A percentile compares a stretch with the other conserved stretches of the same genome.
Evolutionary conservation across 2,888 invertebrate genomes (phyloP).

Genomic region (Parelbella ahira): DNA sequence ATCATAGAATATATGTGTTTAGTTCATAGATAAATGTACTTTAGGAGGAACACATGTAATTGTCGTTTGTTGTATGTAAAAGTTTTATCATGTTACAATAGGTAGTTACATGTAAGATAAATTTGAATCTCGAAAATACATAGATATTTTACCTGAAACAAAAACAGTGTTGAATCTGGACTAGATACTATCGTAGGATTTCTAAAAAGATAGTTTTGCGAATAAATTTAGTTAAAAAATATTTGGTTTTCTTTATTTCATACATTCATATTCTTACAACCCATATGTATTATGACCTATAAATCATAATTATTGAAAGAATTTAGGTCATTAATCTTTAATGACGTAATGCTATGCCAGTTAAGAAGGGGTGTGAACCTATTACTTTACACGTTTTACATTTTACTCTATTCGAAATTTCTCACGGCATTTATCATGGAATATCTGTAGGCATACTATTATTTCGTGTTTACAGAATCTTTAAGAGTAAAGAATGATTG

Average conservation of each 20-base stretch:
- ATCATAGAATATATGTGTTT: too few species aligned
- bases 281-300: too few species aligned
- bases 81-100: slow-evolving; percentile 9
- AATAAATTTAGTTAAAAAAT: slow-evolving; percentile 66
- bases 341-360: too few species aligned
- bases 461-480: too few species aligned
- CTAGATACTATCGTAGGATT: slow-evolving; percentile 54
- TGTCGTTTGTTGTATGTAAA: slow-evolving; percentile 4
- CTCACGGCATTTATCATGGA: too few species aligned
- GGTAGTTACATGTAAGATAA: neutral
- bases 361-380: too few species aligned
- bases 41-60: slow-evolving; percentile 1
- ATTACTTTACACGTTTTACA: too few species aligned
- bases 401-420: too few species aligned
- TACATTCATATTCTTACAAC: neutral
- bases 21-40: slow-evolving; percentile 4
- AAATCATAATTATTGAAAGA: too few species aligned
- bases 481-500: too few species aligned
- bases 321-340: too few species aligned
- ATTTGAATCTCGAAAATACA: slow-evolving; percentile 15
- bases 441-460: too few species aligned
- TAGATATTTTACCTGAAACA: slow-evolving; percentile 13
- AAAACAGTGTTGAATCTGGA: slow-evolving; percentile 61
- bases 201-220: slow-evolving; percentile 62
- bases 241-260: slow-evolving; percentile 5